Base-by-base conservation (phyloP, 2,888 invertebrate genomes). In the Alentia gelatinosa region DNA sequence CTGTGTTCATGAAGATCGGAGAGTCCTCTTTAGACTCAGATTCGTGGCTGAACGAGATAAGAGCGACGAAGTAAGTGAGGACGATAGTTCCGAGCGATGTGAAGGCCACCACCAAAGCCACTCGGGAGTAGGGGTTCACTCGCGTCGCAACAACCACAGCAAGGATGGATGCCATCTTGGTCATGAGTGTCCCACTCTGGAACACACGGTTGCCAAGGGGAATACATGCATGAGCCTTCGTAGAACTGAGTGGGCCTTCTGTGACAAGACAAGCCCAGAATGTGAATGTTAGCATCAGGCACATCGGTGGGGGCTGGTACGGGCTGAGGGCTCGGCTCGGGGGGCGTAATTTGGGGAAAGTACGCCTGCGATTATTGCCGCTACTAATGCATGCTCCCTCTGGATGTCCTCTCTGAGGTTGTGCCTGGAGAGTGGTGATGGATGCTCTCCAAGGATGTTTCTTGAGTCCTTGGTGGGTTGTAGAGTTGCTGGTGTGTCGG, bases 21-120 rank as follows among this genome's bases (percentile, higher is more conserved):
- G 92, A 89, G 42, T 91, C 84, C 39, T 68, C 86, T 15, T 63
- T 40, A 7, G 92, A 84, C 68, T 92, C 92, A 4, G 90, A 83
- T 47, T 68, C 83, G 39, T 90, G 91, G 37, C 91, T 92, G 91
- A 92, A 92, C 4, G 90, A 74, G 42, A 92, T 91, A 37, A 92
- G 92, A 5, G 92, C 92, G 30, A 91, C 92, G 47, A 92, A 92
- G 84, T 92, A 92, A 84, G 90, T 91, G 40, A 92, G 75, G 19
- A 92, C 56, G 30, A 92, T 92, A 26, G 92, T 92, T 0, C 91
- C 92, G n/a, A 92, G 91, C 15, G 93, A 84, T 23, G 91, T 91
- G 63, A 92, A 84, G 9, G 92, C 92, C 19, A 92, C 90, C 37
- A 92, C 86, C 19, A 92, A 83, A 30, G 92, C 90, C 40, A 92